These are phyloP conservation scores for Passer montanus DNA, from an alignment of 2,113 vertebrate species.

Conservation along the genomic window DNA sequence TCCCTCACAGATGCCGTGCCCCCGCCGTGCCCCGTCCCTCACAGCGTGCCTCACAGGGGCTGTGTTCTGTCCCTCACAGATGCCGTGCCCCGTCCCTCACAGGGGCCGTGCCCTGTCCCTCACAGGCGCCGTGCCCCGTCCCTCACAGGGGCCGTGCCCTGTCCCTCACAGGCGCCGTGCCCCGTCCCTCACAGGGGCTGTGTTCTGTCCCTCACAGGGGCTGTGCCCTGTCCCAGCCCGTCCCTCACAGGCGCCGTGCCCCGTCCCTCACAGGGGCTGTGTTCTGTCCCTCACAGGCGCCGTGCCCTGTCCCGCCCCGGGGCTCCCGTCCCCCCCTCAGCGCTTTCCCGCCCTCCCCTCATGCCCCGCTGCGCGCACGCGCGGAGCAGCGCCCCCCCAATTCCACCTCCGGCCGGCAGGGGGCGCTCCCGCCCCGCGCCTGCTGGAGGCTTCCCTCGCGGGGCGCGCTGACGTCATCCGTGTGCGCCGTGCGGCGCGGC, in stretches of 20 bases:
- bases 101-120: neutral
- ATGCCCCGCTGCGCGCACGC: neutral
- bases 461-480: neutral
- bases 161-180: neutral
- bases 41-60: too few species aligned
- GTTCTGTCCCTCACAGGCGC: neutral
- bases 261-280: neutral
- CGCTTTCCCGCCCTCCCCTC: neutral
- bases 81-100: neutral
- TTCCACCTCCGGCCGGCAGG: neutral
- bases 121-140: neutral
- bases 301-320: neutral
- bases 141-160: neutral
- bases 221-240: too few species aligned
- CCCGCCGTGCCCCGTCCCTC: neutral
- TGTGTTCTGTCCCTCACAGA: too few species aligned
- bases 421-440: neutral
- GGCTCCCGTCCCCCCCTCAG: neutral
- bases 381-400: accelerated
- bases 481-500: neutral
- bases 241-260: neutral
- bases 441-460: neutral
- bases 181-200: neutral
- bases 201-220: neutral
- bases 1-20: too few species aligned